phyloP scores from a whole-genome alignment of 1,140 invertebrate species.

The Mamestra configurata region DNA sequence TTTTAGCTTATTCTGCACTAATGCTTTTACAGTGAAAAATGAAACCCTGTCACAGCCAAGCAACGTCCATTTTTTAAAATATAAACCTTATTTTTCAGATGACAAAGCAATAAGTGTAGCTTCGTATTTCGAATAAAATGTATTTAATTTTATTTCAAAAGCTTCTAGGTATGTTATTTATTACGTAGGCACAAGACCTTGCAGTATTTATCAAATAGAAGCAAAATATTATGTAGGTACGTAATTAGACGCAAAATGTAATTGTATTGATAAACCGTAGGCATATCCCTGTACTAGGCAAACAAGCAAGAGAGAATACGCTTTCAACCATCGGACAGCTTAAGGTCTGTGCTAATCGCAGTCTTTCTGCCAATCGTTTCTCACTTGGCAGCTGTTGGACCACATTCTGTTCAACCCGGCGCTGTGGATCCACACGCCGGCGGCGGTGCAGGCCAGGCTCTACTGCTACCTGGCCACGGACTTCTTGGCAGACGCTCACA shows the following conservation, averaged over 20 bases:
- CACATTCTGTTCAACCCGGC: slow-evolving; percentile 99
- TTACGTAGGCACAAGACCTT: slow-evolving; percentile 22
- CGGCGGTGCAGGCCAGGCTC: slow-evolving; percentile 97
- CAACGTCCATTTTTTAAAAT: slow-evolving; percentile 19
- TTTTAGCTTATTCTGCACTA: slow-evolving; percentile 34
- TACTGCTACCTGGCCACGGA: slow-evolving; percentile 99
- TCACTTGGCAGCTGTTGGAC: slow-evolving; percentile 97
- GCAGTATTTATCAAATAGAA: slow-evolving; percentile 13
- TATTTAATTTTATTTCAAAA: slow-evolving; percentile 14
- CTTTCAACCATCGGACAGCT: slow-evolving; percentile 84
- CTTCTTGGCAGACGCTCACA: slow-evolving; percentile 98
- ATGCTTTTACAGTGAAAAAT: slow-evolving; percentile 33
- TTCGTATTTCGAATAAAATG: neutral
- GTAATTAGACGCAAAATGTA: slow-evolving; percentile 7
- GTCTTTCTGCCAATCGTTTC: slow-evolving; percentile 85
- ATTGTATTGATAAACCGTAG: neutral
- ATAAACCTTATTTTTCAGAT: slow-evolving; percentile 35
- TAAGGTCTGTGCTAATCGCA: slow-evolving; percentile 81
- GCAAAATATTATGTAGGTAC: neutral
- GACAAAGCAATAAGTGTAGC: slow-evolving; percentile 28
- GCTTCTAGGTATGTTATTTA: neutral
- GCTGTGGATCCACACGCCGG: slow-evolving; percentile 99
- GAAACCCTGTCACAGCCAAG: slow-evolving; percentile 31
- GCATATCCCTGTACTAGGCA: slow-evolving; percentile 49
- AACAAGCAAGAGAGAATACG: slow-evolving; percentile 78